Conservation (phyloP, 1,140 invertebrate genomes). For the Hyphantria cunea region DNA sequence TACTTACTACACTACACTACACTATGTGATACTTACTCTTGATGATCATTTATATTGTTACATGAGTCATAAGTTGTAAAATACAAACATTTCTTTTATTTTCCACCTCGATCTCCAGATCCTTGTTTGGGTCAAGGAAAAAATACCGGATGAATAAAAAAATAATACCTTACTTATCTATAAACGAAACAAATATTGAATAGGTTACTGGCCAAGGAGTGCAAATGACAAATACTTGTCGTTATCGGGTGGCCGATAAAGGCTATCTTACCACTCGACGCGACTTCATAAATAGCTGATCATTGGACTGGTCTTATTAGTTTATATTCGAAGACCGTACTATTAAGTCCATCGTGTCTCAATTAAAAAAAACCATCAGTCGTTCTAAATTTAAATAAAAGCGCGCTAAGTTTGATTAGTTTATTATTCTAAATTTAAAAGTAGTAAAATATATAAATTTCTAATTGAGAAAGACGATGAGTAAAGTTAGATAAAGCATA, state of each 20-base stretch:
- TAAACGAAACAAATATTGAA: conserved; percentile 29
- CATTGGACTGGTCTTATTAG: conserved; percentile 43
- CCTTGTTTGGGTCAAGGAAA: conserved; percentile 15
- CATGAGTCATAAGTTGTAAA: no score
- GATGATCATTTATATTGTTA: no score
- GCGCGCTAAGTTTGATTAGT: conserved; percentile 2
- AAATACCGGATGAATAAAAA: conserved; percentile 28
- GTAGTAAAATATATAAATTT: not conserved
- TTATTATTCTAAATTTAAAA: not conserved
- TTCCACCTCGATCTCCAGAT: no score
- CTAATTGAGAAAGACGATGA: conserved; percentile 8
- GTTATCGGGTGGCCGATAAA: conserved; percentile 68
- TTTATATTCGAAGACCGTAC: conserved; percentile 34
- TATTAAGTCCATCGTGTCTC: conserved; percentile 17
- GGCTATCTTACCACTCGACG: conserved; percentile 44
- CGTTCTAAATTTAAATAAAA: conserved; percentile 18
- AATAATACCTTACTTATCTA: conserved; percentile 7
- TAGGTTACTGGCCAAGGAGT: conserved; percentile 50
- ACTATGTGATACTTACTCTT: no score
- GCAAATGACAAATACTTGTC: conserved; percentile 57
- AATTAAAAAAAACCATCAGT: conserved; percentile 9
- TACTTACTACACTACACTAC: no score
- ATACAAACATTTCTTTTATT: no score
- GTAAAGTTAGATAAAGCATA: conserved; percentile 21
- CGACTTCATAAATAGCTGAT: conserved; percentile 58